phyloP scores from a whole-genome alignment of 2,888 invertebrate species.

The Chloromyia formosa region DNA sequence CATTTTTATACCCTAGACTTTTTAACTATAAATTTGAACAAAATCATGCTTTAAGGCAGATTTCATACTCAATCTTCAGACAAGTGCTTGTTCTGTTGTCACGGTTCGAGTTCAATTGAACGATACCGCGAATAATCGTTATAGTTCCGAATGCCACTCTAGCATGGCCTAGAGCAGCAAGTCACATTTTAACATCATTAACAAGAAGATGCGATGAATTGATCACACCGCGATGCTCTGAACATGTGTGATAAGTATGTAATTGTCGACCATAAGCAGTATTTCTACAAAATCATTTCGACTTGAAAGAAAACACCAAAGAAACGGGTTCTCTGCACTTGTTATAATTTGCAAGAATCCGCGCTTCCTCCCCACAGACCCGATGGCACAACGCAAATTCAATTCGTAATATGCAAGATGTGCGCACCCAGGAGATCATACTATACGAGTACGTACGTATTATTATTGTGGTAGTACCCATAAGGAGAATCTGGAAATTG shows the following conservation, averaged over 20 bases:
- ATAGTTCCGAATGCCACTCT: slow-evolving; percentile 28
- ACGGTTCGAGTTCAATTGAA: background rate
- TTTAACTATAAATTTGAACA: no score
- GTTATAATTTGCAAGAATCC: slow-evolving; percentile 5
- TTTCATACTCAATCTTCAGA: slow-evolving; percentile 2
- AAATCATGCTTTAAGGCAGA: slow-evolving; percentile 20
- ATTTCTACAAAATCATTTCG: slow-evolving; percentile 28
- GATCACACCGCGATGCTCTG: background rate
- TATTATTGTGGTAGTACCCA: background rate
- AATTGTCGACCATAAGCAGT: slow-evolving; percentile 36
- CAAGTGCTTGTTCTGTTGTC: background rate
- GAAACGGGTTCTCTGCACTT: slow-evolving; percentile 14
- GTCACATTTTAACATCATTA: slow-evolving; percentile 38
- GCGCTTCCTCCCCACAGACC: background rate
- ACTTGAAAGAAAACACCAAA: slow-evolving; percentile 26
- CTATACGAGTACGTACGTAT: no score
- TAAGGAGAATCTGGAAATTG: background rate
- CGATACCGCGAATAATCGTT: background rate
- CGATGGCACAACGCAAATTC: slow-evolving; percentile 1
- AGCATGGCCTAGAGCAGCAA: background rate
- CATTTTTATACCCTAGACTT: no score
- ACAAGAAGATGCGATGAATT: slow-evolving; percentile 11
- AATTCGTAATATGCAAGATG: background rate
- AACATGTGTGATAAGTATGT: slow-evolving; percentile 43
- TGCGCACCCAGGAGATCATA: background rate